phyloP scores from a whole-genome alignment of 2,888 invertebrate genomes.

The Scaptomyza tumidula region DNA sequence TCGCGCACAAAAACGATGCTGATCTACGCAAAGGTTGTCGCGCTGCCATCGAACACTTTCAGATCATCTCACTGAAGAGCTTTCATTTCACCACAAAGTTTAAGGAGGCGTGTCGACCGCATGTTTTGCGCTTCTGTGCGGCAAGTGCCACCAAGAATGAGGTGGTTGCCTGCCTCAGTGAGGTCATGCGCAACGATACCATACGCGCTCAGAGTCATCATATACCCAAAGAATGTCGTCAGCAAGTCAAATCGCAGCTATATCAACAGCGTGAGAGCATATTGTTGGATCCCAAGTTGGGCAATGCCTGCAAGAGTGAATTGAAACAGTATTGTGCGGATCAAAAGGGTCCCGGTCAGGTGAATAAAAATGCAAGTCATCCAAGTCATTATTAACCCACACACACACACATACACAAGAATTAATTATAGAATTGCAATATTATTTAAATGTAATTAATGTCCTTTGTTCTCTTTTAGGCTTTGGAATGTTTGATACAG shows the following conservation, averaged over 20 bases:
- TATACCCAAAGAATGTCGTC: constrained; percentile 94
- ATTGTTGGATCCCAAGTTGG: constrained; percentile 93
- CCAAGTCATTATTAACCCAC: constrained; percentile 49
- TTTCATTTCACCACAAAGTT: constrained; percentile 97
- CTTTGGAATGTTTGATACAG: constrained; percentile 92
- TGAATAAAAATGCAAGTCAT: constrained; percentile 82
- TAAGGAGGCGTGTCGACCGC: constrained; percentile 95
- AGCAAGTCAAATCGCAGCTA: constrained; percentile 95
- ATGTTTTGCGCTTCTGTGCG: constrained; percentile 89
- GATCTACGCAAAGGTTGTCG: constrained; percentile 93
- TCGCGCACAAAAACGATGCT: constrained; percentile 94
- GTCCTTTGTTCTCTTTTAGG: constrained; percentile 85
- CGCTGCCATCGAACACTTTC: constrained; percentile 98
- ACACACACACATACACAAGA: constrained; percentile 3
- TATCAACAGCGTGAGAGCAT: constrained; percentile 96
- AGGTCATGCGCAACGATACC: constrained; percentile 95
- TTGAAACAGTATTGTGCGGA: constrained; percentile 90
- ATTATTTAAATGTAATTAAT: neutral
- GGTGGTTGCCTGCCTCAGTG: constrained; percentile 88
- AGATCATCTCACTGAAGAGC: constrained; percentile 96
- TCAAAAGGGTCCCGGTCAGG: constrained; percentile 87
- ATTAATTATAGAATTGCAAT: neutral
- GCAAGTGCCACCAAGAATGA: constrained; percentile 91
- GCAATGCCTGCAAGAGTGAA: constrained; percentile 92
- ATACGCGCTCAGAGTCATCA: constrained; percentile 90